Percentiles rank a stretch among this genome's conserved stretches.
Conservation (phyloP, 1,140 invertebrate genomes). For the Elysia chlorotica region DNA sequence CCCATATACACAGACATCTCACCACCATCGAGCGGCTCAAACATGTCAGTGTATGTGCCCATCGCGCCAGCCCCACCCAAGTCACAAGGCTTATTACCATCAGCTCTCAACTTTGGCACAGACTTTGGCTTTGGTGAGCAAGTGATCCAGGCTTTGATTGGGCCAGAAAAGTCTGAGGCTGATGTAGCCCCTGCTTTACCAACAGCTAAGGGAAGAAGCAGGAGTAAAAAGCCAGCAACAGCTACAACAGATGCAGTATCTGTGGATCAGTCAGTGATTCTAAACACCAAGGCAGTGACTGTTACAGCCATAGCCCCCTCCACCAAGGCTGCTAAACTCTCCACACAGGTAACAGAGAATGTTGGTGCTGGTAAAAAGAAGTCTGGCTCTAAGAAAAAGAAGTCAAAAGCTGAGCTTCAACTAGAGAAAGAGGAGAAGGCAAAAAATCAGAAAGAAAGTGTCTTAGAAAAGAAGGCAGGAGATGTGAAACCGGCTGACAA, state of each 20-base stretch:
- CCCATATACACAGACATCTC: no score
- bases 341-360: no score
- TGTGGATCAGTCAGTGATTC: no score
- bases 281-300: no score
- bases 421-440: conserved; percentile 19
- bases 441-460: neutral
- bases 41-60: no score
- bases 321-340: no score
- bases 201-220: neutral
- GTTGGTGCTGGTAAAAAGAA: no score
- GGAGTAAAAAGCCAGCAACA: conserved; percentile 2
- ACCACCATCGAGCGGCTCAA: no score
- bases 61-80: conserved; percentile 16
- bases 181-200: no score
- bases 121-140: neutral
- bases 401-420: conserved; percentile 17
- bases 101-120: neutral
- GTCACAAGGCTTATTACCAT: no score
- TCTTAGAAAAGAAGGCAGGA: neutral
- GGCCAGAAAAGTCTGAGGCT: no score
- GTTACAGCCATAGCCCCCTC: neutral
- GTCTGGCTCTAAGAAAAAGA: conserved; percentile 11
- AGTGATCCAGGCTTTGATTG: no score
- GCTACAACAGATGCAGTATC: neutral
- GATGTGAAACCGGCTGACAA: neutral